Conservation (phyloP, 1,140 invertebrate genomes). For the Oscheius sp. region DNA sequence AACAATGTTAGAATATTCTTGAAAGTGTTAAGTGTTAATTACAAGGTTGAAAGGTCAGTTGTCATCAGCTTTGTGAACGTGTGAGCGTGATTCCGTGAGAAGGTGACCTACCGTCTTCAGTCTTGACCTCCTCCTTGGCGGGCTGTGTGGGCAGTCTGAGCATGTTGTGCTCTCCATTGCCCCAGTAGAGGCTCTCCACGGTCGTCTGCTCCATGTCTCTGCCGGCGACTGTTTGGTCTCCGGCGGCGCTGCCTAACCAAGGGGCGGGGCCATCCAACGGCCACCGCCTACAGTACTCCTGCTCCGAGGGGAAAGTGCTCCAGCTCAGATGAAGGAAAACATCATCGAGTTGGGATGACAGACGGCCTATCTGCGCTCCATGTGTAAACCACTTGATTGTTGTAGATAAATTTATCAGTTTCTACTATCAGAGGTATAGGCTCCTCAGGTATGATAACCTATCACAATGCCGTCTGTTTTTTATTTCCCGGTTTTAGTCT, state of each 20-base stretch:
- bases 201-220: background rate
- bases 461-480: slow-evolving; percentile 1
- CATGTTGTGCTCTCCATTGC: background rate
- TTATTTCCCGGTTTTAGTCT: no score
- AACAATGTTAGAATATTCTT: no score
- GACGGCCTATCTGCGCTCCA: no score
- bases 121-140: slow-evolving; percentile 4
- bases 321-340: no score
- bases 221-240: background rate
- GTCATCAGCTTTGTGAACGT: no score
- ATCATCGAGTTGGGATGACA: no score
- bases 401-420: slow-evolving; percentile 15
- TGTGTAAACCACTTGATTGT: slow-evolving; percentile 1
- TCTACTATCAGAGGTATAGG: slow-evolving; percentile 8
- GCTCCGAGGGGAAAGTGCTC: no score
- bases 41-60: no score
- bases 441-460: slow-evolving; percentile 13
- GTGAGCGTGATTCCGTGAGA: no score
- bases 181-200: background rate
- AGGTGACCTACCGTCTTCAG: background rate
- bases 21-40: no score
- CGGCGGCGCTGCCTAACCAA: background rate
- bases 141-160: background rate
- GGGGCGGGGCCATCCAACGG: background rate
- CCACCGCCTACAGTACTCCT: background rate